phyloP scores from a whole-genome alignment of 2,888 invertebrate species.

The Macrophya annulata region DNA sequence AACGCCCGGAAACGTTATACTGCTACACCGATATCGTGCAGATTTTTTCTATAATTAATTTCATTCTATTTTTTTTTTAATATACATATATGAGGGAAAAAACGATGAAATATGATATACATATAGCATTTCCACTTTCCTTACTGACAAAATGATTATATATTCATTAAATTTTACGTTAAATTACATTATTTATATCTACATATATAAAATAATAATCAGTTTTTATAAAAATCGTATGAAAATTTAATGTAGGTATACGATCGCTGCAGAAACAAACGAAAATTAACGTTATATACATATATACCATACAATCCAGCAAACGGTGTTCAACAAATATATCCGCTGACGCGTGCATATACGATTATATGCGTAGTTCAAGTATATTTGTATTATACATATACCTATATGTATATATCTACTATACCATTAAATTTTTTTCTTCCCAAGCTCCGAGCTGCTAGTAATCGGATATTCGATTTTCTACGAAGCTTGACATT shows the following conservation, averaged over 20 bases:
- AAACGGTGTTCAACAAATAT: constrained; percentile 5
- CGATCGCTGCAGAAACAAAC: background rate
- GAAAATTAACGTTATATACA: background rate
- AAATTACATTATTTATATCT: too few species aligned
- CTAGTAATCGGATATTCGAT: constrained; percentile 41
- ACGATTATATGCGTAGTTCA: background rate
- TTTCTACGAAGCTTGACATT: constrained; percentile 49
- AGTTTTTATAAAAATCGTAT: too few species aligned
- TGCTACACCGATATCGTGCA: background rate
- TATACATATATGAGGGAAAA: background rate
- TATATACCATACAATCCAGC: background rate
- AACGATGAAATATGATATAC: background rate
- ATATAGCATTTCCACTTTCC: background rate
- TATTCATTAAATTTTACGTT: too few species aligned
- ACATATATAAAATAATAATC: too few species aligned
- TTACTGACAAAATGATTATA: background rate
- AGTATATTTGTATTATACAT: background rate
- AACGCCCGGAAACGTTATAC: background rate
- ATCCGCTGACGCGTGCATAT: constrained; percentile 31
- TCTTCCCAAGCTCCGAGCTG: background rate
- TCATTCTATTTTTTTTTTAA: background rate
- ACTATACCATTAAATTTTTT: background rate
- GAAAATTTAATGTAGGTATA: too few species aligned
- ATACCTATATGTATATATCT: background rate
- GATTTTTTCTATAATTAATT: background rate